Evolutionary conservation across 1,140 invertebrate species (phyloP).

Genomic region (Caerostris extrusa): DNA sequence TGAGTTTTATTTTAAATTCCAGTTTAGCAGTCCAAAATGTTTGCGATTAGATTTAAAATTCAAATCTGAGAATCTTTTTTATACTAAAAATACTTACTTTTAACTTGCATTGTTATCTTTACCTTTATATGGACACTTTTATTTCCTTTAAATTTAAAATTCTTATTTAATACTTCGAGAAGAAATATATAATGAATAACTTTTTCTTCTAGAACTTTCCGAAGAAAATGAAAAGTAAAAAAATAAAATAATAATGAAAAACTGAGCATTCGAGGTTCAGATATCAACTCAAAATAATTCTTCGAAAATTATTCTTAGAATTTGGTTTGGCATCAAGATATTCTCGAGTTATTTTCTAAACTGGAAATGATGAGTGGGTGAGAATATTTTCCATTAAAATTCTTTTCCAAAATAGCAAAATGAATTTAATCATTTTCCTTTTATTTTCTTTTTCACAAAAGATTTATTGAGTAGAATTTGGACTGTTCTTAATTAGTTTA

Average conservation of each 20-base stretch:
- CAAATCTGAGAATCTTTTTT: no score
- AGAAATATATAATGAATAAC: neutral
- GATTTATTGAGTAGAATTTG: no score
- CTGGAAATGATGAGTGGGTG: neutral
- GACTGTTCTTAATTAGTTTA: no score
- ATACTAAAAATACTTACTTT: no score
- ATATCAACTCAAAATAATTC: neutral
- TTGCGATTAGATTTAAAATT: no score
- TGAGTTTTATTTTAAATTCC: no score
- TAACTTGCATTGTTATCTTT: no score
- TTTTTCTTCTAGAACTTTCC: neutral
- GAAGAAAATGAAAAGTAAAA: neutral
- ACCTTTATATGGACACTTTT: no score
- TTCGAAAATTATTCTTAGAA: neutral
- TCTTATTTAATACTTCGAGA: neutral
- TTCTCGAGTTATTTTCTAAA: neutral
- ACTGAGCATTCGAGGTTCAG: neutral
- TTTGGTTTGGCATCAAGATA: neutral
- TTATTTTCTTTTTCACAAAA: no score
- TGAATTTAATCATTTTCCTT: neutral
- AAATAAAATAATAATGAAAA: neutral
- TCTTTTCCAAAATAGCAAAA: neutral
- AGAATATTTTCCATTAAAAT: constrained; percentile 12
- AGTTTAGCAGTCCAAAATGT: no score
- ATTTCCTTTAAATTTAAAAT: neutral